Conservation (phyloP, 2,888 invertebrate species). For the Aleiodes leptofemur region DNA sequence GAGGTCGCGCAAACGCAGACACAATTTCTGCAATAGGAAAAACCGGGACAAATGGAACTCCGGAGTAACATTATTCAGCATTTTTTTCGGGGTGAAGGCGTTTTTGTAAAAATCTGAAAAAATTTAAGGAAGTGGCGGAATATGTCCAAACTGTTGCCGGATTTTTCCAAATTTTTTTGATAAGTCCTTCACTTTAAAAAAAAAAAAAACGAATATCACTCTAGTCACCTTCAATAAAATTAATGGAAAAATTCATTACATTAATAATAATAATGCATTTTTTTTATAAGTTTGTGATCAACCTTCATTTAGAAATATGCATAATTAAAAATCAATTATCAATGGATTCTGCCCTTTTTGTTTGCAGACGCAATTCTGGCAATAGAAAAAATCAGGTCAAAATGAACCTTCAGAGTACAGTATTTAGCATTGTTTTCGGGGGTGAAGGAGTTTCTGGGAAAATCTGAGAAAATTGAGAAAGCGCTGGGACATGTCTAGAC, state of each 20-base stretch:
- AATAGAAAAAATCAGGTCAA: no score
- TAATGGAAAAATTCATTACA: no score
- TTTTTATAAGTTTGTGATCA: slow-evolving; percentile 56
- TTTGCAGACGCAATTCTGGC: no score
- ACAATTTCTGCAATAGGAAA: no score
- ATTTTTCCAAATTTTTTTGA: neutral
- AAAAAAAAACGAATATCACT: neutral
- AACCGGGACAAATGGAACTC: no score
- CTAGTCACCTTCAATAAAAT: no score
- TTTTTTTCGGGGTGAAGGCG: neutral
- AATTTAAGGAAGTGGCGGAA: no score
- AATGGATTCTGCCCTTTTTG: slow-evolving; percentile 35
- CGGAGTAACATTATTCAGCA: neutral
- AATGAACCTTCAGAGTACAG: no score
- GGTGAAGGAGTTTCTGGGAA: neutral
- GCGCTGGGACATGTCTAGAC: no score
- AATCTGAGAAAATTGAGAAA: no score
- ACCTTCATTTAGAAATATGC: slow-evolving; percentile 68
- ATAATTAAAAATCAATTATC: slow-evolving; percentile 60
- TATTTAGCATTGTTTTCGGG: no score
- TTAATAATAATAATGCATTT: neutral
- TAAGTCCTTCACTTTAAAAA: neutral
- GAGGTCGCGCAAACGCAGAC: slow-evolving; percentile 57
- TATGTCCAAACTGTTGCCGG: neutral
- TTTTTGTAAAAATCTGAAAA: neutral